These are phyloP conservation scores for Paramacrobiotus metropolitanus DNA, from an alignment of 1,140 invertebrate genomes.

Conservation along the genomic window DNA sequence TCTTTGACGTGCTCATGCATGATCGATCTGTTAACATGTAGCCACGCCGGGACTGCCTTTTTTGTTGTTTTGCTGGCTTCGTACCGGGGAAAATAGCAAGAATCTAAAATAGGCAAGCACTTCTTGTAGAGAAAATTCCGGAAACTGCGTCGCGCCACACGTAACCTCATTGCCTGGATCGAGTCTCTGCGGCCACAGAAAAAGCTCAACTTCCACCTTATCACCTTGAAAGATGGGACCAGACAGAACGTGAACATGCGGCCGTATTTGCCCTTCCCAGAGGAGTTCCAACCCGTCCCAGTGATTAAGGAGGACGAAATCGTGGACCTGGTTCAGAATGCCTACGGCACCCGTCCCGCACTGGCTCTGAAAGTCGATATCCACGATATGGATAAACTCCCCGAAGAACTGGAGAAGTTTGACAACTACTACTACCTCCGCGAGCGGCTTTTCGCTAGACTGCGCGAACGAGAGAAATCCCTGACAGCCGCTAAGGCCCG, in stretches of 20 bases:
- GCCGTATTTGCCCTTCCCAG: not conserved
- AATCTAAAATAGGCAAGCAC: too few species aligned
- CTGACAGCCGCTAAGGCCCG: not conserved
- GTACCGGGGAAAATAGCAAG: too few species aligned
- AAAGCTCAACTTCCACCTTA: not conserved
- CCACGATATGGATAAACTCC: not conserved
- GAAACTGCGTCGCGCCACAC: not conserved
- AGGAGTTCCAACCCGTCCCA: not conserved
- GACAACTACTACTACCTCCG: not conserved
- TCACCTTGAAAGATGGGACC: not conserved
- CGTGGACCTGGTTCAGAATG: not conserved
- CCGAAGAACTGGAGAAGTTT: not conserved
- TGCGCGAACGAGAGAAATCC: not conserved
- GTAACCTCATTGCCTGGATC: not conserved
- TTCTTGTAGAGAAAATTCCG: not conserved
- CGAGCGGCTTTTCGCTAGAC: not conserved
- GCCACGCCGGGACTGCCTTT: too few species aligned
- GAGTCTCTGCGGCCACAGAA: not conserved
- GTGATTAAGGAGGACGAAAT: not conserved
- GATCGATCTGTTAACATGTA: too few species aligned
- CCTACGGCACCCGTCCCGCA: not conserved
- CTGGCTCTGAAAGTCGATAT: not conserved
- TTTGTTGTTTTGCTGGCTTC: too few species aligned
- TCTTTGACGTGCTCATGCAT: too few species aligned
- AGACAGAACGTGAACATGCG: not conserved